phyloP scores from a whole-genome alignment of 2,797 vertebrate species.

The Toxotes lorentzi region DNA sequence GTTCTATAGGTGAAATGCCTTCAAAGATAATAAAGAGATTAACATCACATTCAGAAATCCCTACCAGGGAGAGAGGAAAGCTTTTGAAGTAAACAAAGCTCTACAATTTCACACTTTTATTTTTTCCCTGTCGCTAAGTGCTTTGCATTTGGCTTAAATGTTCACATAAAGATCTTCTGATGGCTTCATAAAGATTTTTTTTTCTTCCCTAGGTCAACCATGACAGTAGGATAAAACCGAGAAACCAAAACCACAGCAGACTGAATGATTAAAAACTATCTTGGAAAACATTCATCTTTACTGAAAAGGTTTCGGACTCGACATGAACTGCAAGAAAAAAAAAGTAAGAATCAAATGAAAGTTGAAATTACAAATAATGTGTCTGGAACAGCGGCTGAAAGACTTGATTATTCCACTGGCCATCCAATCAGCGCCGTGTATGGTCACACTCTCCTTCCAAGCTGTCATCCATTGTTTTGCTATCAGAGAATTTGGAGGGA shows the following conservation, averaged over 20 bases:
- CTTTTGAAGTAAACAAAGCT: constrained; percentile 78
- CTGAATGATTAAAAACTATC: constrained; percentile 24
- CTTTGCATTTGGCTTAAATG: constrained; percentile 70
- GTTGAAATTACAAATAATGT: constrained; percentile 54
- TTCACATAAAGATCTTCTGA: constrained; percentile 65
- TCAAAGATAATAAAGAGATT: constrained; percentile 80
- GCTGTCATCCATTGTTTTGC: constrained; percentile 64
- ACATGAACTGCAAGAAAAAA: not conserved
- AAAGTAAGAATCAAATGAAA: constrained; percentile 54
- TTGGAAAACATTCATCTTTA: constrained; percentile 30
- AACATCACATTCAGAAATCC: constrained; percentile 76
- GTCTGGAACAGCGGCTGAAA: constrained; percentile 38
- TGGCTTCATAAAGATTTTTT: constrained; percentile 35
- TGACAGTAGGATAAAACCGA: constrained; percentile 25
- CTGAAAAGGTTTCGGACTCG: constrained; percentile 34
- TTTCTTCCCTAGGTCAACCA: constrained; percentile 44
- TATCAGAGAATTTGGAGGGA: constrained; percentile 66
- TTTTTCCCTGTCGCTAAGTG: not conserved
- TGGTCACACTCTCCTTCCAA: constrained; percentile 40
- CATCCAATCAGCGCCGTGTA: constrained; percentile 58
- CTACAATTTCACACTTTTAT: constrained; percentile 56
- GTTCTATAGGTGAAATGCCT: constrained; percentile 81
- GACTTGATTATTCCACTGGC: constrained; percentile 56
- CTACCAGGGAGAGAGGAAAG: constrained; percentile 62
- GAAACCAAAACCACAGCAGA: constrained; percentile 13